Evolutionary conservation across 2,888 invertebrate genomes (phyloP), one percentile per base, ranked within the genome.

Genomic region (Acleris literana): DNA sequence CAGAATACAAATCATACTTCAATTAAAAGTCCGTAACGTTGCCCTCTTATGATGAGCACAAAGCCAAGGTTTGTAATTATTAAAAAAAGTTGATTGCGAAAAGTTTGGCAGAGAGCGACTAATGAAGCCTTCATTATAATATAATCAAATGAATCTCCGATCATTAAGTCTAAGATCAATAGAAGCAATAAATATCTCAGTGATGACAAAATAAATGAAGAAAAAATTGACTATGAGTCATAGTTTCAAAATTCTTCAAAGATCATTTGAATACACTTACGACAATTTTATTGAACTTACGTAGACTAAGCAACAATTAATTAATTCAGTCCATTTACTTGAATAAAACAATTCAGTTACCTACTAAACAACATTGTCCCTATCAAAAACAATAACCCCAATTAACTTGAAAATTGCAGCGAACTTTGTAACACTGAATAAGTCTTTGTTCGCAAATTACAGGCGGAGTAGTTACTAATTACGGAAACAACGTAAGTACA

Each of bases 361-460:
- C n/a, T n/a, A n/a, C 29, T 11, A 25, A 22, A 53, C n/a, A 43
- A 22, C 39, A 18, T 53, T 33, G 17, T 20, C 29, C 17, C 29
- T 58, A 58, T 64, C 3, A 44, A 39, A 58, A 48, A 39, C 59
- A 64, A 64, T 33, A 17, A 39, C 5, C 33, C 48, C 39, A 48
- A 59, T 64, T 59, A 48, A 54, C 59, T 39, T 59, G 39, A 39
- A 39, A 39, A 39, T 39, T 39, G 17, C 11, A 64, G 60, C 51
- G 25, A 20, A 44, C 49, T 61, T 55, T 60, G 51, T 54, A 54
- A 58, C 39, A 25, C 17, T 46, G 60, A 29, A 55, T 60, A 56
- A 33, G 55, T 29, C 61, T 61, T 59, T 65, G 61, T 61, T 51
- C 22, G 56, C 9, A 61, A 65, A 65, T 56, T 61, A 65, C 61